Conservation (phyloP, 92 coral and sea anemone genomes). For the Epizoanthus ramosus region DNA sequence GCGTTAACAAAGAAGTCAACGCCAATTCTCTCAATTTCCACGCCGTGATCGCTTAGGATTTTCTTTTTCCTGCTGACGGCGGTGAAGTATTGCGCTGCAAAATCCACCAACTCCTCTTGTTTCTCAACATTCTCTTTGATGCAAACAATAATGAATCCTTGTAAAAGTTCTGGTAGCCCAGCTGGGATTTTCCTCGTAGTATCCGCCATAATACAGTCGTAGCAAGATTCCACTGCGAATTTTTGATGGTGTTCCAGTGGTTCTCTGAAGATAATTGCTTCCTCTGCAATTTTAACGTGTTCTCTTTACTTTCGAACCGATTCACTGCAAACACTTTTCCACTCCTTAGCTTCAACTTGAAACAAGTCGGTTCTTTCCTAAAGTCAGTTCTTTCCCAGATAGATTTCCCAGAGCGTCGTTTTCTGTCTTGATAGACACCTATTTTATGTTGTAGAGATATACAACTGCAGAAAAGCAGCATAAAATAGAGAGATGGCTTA, state of each 20-base stretch:
- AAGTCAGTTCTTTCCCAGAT: no score
- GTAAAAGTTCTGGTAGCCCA: constrained; percentile 89
- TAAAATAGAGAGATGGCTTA: no score
- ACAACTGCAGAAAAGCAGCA: no score
- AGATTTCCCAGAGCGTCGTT: no score
- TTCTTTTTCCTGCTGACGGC: constrained; percentile 58
- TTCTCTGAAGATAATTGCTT: no score
- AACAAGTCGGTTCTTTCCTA: no score
- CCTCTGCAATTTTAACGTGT: no score
- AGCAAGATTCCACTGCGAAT: not conserved
- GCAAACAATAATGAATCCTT: constrained; percentile 85
- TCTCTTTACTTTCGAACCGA: not conserved
- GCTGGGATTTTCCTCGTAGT: constrained; percentile 61
- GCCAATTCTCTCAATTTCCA: constrained; percentile 63
- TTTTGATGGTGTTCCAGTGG: not conserved
- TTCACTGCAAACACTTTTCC: not conserved
- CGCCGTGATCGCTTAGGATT: constrained; percentile 74
- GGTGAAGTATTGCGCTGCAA: constrained; percentile 79
- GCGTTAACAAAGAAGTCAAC: constrained; percentile 76
- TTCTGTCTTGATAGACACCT: no score
- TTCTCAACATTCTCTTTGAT: constrained; percentile 66
- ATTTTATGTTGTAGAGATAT: no score
- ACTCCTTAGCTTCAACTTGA: no score
- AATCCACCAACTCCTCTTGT: constrained; percentile 76
- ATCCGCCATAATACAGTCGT: constrained; percentile 33